Base-by-base conservation (phyloP, 2,113 vertebrate genomes). In the Arvicanthis niloticus region DNA sequence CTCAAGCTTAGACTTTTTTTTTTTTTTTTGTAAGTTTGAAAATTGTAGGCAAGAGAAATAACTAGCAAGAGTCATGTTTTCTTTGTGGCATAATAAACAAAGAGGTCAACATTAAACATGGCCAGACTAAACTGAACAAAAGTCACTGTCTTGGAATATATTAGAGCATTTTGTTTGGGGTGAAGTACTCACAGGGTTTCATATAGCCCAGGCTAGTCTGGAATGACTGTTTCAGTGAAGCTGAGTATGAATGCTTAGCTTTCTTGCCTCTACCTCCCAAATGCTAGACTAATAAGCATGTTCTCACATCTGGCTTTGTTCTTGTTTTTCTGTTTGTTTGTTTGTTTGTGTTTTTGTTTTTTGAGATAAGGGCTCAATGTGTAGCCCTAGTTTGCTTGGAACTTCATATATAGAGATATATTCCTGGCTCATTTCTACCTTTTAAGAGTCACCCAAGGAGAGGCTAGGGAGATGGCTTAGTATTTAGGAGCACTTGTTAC, bases 1-100 rank as follows among this genome's bases (percentile, higher is more conserved):
- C 19, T 42, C 21, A 21, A 56, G 40, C 72, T 96, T 48, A 72
- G 77, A 88, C 26, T 82, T 92, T 94, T 72, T 72, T n/a, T 68
- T n/a, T 67, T 67, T 67, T 67, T 56, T 92, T 89, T 95, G 56
- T 53, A 96, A 90, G 29, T 94, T 94, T 95, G 70, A 45, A 67
- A 97, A 48, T 93, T 86, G 6, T n/a, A 93, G 73, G 9, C 76
- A 91, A n/a, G 34, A 62, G 37, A 93, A 88, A 10, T 7, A 68
- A 34, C 73, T 42, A 91, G 6, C 42, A 95, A 84, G 56, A 93
- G 82, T 86, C 7, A n/a, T 89, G 19, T 87, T 96, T 91, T 75
- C 60, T 95, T 7, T 29, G 51, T 81, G 12, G 67, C 24, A 7
- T 48, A 85, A 19, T 51, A 82, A 76, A 86, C 11, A 42, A 82